Evolutionary conservation across 2,797 vertebrate genomes (phyloP).

Genomic region (Leptatherina wallacei): DNA sequence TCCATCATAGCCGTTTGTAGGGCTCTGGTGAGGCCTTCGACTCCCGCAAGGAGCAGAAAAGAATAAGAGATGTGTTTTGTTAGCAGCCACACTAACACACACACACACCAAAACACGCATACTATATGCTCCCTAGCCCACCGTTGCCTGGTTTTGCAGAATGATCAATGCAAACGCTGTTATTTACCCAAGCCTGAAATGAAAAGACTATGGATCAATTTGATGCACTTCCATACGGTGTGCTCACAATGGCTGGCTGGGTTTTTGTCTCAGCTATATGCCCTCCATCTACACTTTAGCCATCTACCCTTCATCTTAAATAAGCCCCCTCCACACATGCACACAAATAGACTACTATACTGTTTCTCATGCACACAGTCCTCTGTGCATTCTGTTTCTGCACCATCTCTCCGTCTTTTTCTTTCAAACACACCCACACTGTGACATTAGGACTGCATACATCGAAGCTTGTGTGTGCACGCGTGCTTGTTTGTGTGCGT

Average conservation of each 20-base stretch:
- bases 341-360: constrained; percentile 42
- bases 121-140: constrained; percentile 49
- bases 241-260: constrained; percentile 70
- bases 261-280: constrained; percentile 58
- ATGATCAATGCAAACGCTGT: constrained; percentile 88
- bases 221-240: constrained; percentile 82
- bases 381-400: constrained; percentile 46
- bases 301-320: constrained; percentile 53
- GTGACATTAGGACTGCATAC: constrained; percentile 72
- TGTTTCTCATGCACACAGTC: constrained; percentile 57
- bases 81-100: constrained; percentile 39
- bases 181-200: constrained; percentile 88
- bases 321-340: constrained; percentile 19
- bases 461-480: constrained; percentile 47
- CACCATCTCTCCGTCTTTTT: constrained; percentile 41
- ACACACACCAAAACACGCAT: constrained; percentile 12
- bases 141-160: constrained; percentile 78
- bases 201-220: constrained; percentile 87
- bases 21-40: constrained; percentile 71
- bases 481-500: constrained; percentile 56
- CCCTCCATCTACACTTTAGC: constrained; percentile 32
- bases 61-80: constrained; percentile 73
- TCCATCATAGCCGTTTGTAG: constrained; percentile 75
- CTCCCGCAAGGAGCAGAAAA: constrained; percentile 67
- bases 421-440: constrained; percentile 64